Conservation (phyloP, 2,113 vertebrate genomes). For the Gymnogyps californianus region DNA sequence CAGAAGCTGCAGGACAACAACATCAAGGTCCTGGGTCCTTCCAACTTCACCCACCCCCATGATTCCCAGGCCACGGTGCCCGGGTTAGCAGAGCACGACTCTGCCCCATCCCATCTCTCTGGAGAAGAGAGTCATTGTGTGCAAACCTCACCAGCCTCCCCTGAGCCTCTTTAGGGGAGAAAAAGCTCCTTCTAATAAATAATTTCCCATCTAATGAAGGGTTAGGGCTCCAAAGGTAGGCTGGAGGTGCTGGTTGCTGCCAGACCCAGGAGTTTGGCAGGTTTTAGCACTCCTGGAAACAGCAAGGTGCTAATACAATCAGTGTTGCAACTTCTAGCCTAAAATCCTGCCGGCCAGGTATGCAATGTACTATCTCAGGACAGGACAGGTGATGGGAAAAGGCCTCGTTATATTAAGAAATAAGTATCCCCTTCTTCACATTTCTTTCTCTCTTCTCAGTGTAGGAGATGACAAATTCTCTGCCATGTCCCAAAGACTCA, state of each 20-base stretch:
- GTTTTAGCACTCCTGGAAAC: not conserved
- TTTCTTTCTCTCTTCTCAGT: conserved; percentile 10
- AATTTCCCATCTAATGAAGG: conserved; percentile 5
- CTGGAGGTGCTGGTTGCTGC: not conserved
- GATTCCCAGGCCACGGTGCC: accelerated
- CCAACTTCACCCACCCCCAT: not conserved
- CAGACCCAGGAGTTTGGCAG: not conserved
- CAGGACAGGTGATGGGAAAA: not conserved
- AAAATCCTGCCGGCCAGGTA: not conserved
- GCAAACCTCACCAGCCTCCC: not conserved
- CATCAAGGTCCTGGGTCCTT: not conserved
- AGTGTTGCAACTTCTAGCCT: not conserved
- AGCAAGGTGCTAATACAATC: not conserved
- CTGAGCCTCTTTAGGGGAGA: not conserved
- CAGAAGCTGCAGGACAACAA: not conserved
- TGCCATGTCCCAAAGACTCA: conserved; percentile 27
- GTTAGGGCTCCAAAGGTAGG: not conserved
- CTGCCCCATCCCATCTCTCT: not conserved
- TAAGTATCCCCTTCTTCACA: not conserved
- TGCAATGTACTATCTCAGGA: not conserved
- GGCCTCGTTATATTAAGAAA: not conserved
- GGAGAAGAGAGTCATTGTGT: not conserved
- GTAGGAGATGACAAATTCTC: conserved; percentile 40
- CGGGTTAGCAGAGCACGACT: accelerated
- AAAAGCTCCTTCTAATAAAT: not conserved